Evolutionary conservation across 2,797 vertebrate genomes (phyloP).

Genomic region (Bovichtus diacanthus): DNA sequence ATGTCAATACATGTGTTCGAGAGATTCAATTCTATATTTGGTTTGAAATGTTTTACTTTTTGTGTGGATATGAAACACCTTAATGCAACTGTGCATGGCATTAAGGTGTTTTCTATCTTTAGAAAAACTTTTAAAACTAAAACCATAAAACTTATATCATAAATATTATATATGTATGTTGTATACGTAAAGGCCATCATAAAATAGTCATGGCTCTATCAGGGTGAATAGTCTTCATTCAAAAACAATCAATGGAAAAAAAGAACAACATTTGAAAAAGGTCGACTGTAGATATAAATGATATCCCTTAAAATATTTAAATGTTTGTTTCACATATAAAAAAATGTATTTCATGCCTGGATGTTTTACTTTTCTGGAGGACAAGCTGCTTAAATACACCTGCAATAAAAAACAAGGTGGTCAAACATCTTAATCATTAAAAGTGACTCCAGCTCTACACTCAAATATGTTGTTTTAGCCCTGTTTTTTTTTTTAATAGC

Average conservation of each 20-base stretch:
- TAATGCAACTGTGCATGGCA: not conserved
- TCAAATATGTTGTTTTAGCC: no score
- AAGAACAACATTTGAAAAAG: not conserved
- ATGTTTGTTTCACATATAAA: not conserved
- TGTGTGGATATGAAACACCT: not conserved
- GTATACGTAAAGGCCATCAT: not conserved
- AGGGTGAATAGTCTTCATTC: not conserved
- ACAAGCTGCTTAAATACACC: not conserved
- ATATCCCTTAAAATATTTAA: not conserved
- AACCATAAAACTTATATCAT: not conserved
- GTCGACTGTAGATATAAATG: not conserved
- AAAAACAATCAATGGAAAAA: not conserved
- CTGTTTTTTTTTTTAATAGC: no score
- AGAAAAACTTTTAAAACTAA: not conserved
- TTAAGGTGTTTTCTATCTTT: not conserved
- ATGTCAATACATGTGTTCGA: no score
- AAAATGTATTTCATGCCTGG: not conserved
- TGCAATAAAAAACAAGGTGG: not conserved
- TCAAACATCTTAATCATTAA: not conserved
- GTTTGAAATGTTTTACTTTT: not conserved
- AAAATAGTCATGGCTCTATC: not conserved
- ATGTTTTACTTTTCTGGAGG: not conserved
- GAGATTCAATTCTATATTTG: not conserved
- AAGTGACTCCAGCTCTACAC: not conserved
- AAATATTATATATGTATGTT: not conserved